Conservation (phyloP, 1,140 invertebrate species). For the Solenopsis fugax region DNA sequence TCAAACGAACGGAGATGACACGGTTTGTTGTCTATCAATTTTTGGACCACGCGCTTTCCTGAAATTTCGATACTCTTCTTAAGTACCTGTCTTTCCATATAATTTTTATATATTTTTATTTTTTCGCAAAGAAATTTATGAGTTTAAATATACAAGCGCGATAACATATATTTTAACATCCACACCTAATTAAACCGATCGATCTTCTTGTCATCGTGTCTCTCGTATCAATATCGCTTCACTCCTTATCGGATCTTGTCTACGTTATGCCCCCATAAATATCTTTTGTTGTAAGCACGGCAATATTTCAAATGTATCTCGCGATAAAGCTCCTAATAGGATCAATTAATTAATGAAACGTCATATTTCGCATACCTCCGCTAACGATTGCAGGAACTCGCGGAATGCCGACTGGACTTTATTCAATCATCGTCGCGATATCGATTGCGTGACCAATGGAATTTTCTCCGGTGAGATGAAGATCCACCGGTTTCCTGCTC, state of each 20-base stretch:
- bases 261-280: background rate
- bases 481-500: constrained; percentile 59
- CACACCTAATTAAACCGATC: background rate
- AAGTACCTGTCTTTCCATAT: background rate
- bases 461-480: constrained; percentile 70
- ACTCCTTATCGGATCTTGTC: background rate
- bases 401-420: constrained; percentile 62
- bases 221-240: background rate
- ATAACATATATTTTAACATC: background rate
- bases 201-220: background rate
- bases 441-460: constrained; percentile 55
- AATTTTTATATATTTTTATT: background rate
- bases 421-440: constrained; percentile 65
- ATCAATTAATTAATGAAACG: constrained; percentile 54
- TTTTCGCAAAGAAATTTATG: no score
- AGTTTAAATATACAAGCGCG: no score
- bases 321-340: constrained; percentile 2
- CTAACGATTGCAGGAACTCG: constrained; percentile 47
- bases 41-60: background rate
- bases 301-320: background rate
- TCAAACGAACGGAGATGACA: background rate
- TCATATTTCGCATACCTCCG: constrained; percentile 60
- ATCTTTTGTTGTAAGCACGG: background rate
- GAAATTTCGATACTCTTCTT: background rate
- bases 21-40: background rate